Evolutionary conservation across 2,113 vertebrate species (phyloP), one percentile per base, ranked within the genome.

Genomic region (Muscicapa adusta): DNA sequence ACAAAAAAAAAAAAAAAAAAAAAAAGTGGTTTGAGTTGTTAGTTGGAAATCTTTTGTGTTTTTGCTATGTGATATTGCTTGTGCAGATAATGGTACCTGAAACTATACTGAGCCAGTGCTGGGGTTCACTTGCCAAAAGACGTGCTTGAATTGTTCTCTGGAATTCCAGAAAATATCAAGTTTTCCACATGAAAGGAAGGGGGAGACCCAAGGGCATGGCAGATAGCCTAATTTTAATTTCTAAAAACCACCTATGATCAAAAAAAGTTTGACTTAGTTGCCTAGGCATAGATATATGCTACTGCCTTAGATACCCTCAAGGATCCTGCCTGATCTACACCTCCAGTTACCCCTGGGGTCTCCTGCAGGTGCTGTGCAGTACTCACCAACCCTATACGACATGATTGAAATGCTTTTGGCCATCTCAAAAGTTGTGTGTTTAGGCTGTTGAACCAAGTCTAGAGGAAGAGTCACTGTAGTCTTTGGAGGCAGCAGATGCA

Each of bases 301-400:
- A 4, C 18, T 70, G 0, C 11, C 43, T 77, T 56, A 43, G 33
- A 58, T 47, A 47, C 10, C 28, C 24, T 54, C 0, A 0, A 28
- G 33, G 33, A n/a, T 62, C 45, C 31, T 73, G 14, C 29, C 15
- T 74, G 29, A 70, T 53, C 50, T 77, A 10, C 29, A 34, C n/a
- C 50, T 68, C 22, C 31, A 60, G 48, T 15, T 8, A 66, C 58
- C 48, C 31, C 14, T 20, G 65, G 26, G 5, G 18, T 54, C 22
- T 87, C 12, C 43, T 54, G 26, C 28, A 70, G 19, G 34, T 26
- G 20, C 42, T 66, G 31, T 23, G 38, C 45, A 58, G 6, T 53
- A n/a, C 19, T 84, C 40, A 45, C 40, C 66, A 68, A 15, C 45
- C 9, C 40, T 56, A 0, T 36, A 47, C 71, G 26, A 56, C 13